Conservation (phyloP, 1,140 invertebrate species). For the Oryzaephilus surinamensis region DNA sequence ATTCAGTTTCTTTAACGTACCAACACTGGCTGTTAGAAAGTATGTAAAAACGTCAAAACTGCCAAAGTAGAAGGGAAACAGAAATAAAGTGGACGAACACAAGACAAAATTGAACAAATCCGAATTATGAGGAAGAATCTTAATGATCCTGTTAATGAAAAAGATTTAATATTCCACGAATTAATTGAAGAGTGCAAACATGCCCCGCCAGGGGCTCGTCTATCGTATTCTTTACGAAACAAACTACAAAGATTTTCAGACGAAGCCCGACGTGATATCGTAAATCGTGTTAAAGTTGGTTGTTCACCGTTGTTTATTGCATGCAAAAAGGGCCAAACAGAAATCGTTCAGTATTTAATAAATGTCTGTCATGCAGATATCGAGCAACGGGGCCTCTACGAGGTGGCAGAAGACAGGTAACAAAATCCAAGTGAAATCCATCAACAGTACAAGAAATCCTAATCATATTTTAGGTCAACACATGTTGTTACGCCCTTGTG, state of each 20-base stretch:
- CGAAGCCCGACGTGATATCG: constrained; percentile 50
- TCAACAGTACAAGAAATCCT: background rate
- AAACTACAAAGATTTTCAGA: constrained; percentile 51
- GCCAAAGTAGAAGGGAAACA: too few species aligned
- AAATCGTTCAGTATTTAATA: constrained; percentile 82
- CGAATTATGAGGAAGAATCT: too few species aligned
- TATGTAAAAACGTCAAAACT: too few species aligned
- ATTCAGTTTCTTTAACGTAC: too few species aligned
- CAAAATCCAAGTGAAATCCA: background rate
- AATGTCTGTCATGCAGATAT: constrained; percentile 70
- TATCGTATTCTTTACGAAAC: constrained; percentile 52
- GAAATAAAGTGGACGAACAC: too few species aligned
- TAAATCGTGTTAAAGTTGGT: constrained; percentile 55
- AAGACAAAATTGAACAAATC: too few species aligned
- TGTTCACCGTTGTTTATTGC: constrained; percentile 82
- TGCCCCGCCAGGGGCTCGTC: constrained; percentile 53
- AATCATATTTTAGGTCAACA: constrained; percentile 42
- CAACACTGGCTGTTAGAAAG: too few species aligned
- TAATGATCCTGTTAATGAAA: constrained; percentile 38
- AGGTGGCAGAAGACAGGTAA: constrained; percentile 52
- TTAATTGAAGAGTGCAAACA: constrained; percentile 58
- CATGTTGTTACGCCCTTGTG: constrained; percentile 84
- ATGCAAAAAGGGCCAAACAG: constrained; percentile 71
- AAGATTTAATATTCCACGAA: constrained; percentile 53
- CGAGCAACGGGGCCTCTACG: constrained; percentile 71